Conservation (phyloP, 1,140 invertebrate species). For the Oppia nitens region DNA sequence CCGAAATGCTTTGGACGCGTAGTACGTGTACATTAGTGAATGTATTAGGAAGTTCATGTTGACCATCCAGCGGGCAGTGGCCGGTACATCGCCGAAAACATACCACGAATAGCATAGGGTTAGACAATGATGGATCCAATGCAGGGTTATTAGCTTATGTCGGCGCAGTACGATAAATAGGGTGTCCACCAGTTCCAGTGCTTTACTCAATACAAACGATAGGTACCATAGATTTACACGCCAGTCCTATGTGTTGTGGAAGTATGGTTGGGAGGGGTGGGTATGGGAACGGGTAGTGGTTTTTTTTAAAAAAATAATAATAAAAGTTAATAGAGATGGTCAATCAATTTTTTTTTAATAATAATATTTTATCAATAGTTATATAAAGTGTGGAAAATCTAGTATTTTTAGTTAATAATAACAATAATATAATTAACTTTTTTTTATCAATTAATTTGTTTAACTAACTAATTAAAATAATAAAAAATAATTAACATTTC, state of each 20-base stretch:
- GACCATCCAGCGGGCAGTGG: constrained; percentile 66
- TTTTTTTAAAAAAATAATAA: no score
- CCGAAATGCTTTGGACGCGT: constrained; percentile 32
- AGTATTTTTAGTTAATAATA: no score
- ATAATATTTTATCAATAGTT: no score
- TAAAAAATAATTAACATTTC: no score
- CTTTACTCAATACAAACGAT: constrained; percentile 83
- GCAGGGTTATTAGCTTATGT: constrained; percentile 38
- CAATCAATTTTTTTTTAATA: no score
- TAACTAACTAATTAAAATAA: no score
- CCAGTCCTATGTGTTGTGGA: constrained; percentile 55
- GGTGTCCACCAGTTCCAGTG: constrained; percentile 40
- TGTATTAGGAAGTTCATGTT: constrained; percentile 94
- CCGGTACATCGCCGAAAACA: constrained; percentile 20
- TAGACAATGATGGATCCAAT: constrained; percentile 41
- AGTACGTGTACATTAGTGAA: constrained; percentile 33
- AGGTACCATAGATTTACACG: constrained; percentile 86
- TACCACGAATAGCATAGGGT: constrained; percentile 39
- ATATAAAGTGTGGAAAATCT: no score
- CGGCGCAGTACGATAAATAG: constrained; percentile 37
- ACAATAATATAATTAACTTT: no score
- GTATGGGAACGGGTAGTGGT: no score
- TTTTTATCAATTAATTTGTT: no score
- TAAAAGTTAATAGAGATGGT: no score
- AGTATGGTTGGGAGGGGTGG: no score